Percentiles rank a stretch among this genome's conserved stretches.
Conservation (phyloP, 2,797 vertebrate species). For the Sebastes miniatus region DNA sequence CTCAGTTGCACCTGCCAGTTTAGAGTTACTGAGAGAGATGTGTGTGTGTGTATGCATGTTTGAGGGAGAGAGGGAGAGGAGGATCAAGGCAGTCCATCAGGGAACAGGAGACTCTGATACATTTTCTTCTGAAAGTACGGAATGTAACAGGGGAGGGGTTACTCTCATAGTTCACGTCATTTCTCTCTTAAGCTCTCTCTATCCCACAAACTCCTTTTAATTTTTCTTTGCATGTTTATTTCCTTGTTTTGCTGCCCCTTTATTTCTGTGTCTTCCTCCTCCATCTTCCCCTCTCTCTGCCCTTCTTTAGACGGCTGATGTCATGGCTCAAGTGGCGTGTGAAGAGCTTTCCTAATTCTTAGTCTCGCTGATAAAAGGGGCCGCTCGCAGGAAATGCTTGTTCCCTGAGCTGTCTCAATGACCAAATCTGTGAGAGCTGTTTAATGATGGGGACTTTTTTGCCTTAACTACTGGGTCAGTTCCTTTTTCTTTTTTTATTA, state of each 20-base stretch:
- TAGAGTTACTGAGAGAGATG: conserved; percentile 37
- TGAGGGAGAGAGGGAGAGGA: conserved; percentile 7
- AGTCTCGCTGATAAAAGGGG: conserved; percentile 41
- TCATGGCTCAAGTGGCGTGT: conserved; percentile 59
- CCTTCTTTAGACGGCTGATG: conserved; percentile 52
- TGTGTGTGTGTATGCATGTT: not conserved
- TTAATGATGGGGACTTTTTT: not conserved
- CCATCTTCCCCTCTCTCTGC: conserved; percentile 13
- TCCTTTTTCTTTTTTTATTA: not conserved
- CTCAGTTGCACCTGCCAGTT: conserved; percentile 65
- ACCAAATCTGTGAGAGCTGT: not conserved
- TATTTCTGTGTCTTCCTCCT: conserved; percentile 10
- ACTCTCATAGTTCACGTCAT: conserved; percentile 2
- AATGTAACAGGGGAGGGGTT: conserved; percentile 14
- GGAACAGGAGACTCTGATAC: conserved; percentile 53
- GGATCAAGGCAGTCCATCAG: conserved; percentile 34
- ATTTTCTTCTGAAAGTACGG: conserved; percentile 48
- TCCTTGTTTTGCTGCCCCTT: conserved; percentile 12
- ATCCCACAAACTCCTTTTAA: not conserved
- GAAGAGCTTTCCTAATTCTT: conserved; percentile 40
- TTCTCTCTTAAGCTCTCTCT: not conserved
- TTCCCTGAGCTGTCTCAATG: conserved; percentile 30
- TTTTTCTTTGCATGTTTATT: conserved; percentile 6
- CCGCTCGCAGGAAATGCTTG: conserved; percentile 19
- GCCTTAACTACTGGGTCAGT: not conserved